Conservation (phyloP, 2,113 vertebrate genomes). For the Cyanistes caeruleus region DNA sequence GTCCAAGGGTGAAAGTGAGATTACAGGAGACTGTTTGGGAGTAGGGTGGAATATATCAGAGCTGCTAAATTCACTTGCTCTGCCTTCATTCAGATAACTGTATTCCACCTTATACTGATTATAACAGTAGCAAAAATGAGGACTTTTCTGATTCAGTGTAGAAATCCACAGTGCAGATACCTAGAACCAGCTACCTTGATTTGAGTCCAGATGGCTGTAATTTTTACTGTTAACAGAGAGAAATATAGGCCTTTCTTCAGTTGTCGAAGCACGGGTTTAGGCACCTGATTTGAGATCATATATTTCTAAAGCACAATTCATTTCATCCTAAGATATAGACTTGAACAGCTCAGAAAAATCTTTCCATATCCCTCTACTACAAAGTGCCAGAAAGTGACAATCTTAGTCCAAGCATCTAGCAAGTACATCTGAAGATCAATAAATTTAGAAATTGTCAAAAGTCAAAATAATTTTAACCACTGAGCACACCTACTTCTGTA, state of each 20-base stretch:
- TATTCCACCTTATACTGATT: neutral
- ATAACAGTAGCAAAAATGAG: neutral
- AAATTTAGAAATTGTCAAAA: neutral
- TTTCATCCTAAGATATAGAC: neutral
- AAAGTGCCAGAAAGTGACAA: neutral
- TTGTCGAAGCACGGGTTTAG: neutral
- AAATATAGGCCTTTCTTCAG: neutral
- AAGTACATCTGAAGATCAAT: neutral
- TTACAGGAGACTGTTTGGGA: neutral
- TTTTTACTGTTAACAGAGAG: neutral
- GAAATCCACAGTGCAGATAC: neutral
- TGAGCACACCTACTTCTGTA: neutral
- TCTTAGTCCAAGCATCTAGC: neutral
- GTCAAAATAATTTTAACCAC: neutral
- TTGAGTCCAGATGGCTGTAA: neutral
- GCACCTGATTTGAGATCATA: neutral
- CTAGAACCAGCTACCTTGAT: neutral
- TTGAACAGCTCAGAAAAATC: neutral
- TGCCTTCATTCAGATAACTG: neutral
- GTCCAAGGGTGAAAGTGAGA: neutral
- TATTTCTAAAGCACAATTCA: neutral
- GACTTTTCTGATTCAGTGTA: neutral
- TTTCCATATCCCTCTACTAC: neutral
- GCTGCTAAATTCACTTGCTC: neutral
- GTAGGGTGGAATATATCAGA: neutral